Conservation (phyloP, 2,888 invertebrate species). For the Buathra laborator region DNA sequence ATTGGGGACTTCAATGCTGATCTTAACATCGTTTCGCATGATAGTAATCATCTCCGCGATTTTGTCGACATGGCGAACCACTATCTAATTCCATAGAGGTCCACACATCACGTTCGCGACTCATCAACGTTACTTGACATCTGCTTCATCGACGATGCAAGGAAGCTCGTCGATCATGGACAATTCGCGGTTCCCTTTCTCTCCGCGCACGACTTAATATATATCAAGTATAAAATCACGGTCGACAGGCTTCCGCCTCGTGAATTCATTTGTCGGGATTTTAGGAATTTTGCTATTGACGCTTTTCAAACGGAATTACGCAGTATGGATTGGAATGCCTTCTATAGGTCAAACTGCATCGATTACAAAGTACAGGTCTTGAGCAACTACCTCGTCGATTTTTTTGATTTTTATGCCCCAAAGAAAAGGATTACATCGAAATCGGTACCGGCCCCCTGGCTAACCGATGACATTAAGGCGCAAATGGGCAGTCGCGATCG, state of each 20-base stretch:
- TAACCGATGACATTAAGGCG: not conserved
- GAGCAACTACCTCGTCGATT: not conserved
- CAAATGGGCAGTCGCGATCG: not conserved
- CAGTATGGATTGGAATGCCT: not conserved
- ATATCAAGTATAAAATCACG: not conserved
- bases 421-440: not conserved
- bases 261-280: not conserved
- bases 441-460: not conserved
- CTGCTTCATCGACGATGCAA: not conserved
- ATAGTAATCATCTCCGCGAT: not conserved
- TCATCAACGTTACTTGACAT: no score
- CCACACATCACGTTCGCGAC: not conserved
- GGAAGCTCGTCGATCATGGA: not conserved
- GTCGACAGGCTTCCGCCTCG: not conserved
- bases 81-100: not conserved
- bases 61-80: not conserved
- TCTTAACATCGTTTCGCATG: not conserved
- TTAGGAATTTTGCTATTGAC: not conserved
- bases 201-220: not conserved
- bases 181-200: not conserved
- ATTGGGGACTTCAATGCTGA: constrained; percentile 2
- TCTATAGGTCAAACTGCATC: not conserved
- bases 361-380: not conserved
- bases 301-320: not conserved
- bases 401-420: not conserved